Base-by-base conservation (phyloP, 2,797 vertebrate genomes). In the Chaetodon trifasciatus region DNA sequence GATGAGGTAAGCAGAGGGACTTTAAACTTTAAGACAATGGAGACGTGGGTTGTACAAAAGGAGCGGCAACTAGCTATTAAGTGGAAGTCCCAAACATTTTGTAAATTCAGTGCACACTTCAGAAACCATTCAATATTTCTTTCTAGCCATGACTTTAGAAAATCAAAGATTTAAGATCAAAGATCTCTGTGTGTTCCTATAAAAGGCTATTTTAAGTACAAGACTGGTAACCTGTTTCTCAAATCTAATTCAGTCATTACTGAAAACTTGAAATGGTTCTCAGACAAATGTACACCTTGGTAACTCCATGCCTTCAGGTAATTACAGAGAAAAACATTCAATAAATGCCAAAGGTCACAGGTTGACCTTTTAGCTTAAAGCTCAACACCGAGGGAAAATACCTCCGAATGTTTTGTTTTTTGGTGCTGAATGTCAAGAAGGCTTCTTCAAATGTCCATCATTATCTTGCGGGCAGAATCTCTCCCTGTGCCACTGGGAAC, bases 361-460 rank as follows among this genome's bases (percentile, higher is more conserved):
- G 47, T 58, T 73, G 71, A 77, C 68, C 60, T 81, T 82, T 63
- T 9, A 28, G n/a, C 13, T 19, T 23, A 52, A 37, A 75, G 55
- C 28, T 53, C 16, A 60, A 10, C 0, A 2, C 19, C 1, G 6
- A 5, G 19, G 42, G n/a, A 42, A 47, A 69, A 73, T 13, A 56
- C 42, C 28, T 37, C 52, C 15, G 50, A 46, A 76, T 68, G 23
- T 78, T 68, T 67, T 6, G 68, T 74, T 58, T 67, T 57, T 39
- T 46, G 4, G 17, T 8, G 8, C n/a, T 62, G 21, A 77, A 79
- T 60, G 66, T 69, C 28, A 71, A 28, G 2, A 58, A 19, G 17
- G 21, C 42, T 67, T 58, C 21, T 60, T 52, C 64, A 69, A 61
- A 73, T 65, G 32, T 56, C 61, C 17, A 37, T 71, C 56, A n/a